These are phyloP conservation scores for Romanogobio albipinnatus DNA, from an alignment of 2,113 vertebrate species.

Conservation along the genomic window DNA sequence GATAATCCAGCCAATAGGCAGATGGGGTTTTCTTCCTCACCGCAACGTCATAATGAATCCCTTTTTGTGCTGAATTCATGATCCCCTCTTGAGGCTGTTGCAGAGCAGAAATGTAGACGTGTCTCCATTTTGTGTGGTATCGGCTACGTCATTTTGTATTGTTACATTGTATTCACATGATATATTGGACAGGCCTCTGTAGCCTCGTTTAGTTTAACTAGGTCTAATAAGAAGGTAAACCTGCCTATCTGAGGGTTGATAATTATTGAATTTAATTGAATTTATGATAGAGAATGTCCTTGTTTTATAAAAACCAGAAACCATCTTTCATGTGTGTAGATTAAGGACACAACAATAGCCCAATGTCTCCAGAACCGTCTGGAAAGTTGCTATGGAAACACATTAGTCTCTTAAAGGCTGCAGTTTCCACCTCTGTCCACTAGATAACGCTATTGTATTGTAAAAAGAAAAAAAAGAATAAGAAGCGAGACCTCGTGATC, in stretches of 20 bases:
- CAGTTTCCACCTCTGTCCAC: conserved; percentile 62
- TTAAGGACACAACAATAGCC: conserved; percentile 11
- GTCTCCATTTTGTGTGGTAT: background rate
- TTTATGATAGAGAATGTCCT: background rate
- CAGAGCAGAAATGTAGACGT: conserved; percentile 20
- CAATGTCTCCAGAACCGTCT: conserved; percentile 74
- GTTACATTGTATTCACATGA: background rate
- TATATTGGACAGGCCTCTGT: background rate
- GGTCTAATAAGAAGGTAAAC: background rate
- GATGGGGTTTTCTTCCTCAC: conserved; percentile 5
- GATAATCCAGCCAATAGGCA: conserved; percentile 58
- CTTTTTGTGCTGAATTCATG: background rate
- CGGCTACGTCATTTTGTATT: background rate
- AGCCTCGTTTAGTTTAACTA: background rate
- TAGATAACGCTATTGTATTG: conserved; percentile 70
- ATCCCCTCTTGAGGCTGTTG: background rate
- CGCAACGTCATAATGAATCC: conserved; percentile 13
- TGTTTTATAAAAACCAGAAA: background rate
- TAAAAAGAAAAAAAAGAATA: conserved; percentile 10
- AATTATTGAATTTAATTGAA: background rate
- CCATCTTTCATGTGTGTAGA: background rate
- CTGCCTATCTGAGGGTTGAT: background rate
- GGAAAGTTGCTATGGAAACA: conserved; percentile 92
- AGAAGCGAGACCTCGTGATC: background rate
- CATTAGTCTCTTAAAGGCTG: conserved; percentile 66